These are phyloP conservation scores for Montipora efflorescens DNA, from an alignment of 64 coral and sea anemone species.

Conservation along the genomic window DNA sequence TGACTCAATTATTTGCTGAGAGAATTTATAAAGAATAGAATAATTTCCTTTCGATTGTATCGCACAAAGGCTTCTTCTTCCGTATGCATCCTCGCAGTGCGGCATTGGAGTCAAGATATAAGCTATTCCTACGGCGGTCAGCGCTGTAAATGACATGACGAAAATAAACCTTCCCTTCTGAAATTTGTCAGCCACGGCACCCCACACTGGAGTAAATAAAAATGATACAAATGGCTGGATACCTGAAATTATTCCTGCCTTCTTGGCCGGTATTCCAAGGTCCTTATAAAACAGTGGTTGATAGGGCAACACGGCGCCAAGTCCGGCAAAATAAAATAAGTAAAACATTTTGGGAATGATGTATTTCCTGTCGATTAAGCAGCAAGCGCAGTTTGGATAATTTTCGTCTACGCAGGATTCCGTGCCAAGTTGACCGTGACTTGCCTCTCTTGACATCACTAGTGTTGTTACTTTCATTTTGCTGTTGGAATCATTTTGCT, in stretches of 20 bases:
- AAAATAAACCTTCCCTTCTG: slow-evolving; percentile 58
- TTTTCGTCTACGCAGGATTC: not conserved
- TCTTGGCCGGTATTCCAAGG: slow-evolving; percentile 48
- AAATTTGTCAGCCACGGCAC: slow-evolving; percentile 60
- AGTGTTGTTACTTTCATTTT: not conserved
- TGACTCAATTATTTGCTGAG: not conserved
- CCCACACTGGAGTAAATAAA: slow-evolving; percentile 68
- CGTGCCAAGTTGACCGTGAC: not conserved
- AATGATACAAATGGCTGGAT: slow-evolving; percentile 74
- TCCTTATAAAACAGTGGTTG: slow-evolving; percentile 73
- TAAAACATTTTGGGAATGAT: slow-evolving; percentile 53
- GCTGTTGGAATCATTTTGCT: not conserved
- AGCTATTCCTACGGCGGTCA: slow-evolving; percentile 28
- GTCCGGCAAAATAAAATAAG: slow-evolving; percentile 76
- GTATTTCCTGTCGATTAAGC: slow-evolving; percentile 9
- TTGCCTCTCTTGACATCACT: not conserved
- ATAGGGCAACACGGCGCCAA: slow-evolving; percentile 71
- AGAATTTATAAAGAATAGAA: slow-evolving; percentile 9
- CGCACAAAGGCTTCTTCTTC: not conserved
- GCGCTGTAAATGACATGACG: slow-evolving; percentile 52
- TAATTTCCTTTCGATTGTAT: not conserved
- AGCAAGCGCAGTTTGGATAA: not conserved
- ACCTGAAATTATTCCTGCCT: slow-evolving; percentile 73
- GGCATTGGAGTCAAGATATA: slow-evolving; percentile 55
- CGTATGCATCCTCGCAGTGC: not conserved